Percentiles rank a stretch among this genome's conserved stretches.
These are phyloP conservation scores for Ellobium chinense DNA, from an alignment of 2,888 invertebrate genomes.

Conservation along the genomic window DNA sequence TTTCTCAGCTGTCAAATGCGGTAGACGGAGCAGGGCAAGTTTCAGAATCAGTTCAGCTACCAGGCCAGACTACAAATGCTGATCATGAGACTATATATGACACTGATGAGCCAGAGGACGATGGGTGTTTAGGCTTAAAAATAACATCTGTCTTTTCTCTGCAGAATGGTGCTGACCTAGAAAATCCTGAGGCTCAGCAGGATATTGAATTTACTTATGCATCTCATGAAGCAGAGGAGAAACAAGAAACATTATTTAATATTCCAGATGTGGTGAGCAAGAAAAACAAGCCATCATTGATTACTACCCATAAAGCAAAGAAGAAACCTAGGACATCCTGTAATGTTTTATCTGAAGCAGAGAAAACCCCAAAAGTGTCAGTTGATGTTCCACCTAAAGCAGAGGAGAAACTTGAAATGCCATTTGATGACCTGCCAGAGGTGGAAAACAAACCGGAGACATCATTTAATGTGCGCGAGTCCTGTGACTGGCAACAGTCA, in stretches of 20 bases:
- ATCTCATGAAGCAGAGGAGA: no score
- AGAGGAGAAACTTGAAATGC: background rate
- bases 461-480: background rate
- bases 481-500: constrained; percentile 24
- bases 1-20: background rate
- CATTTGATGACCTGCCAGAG: background rate
- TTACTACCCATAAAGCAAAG: no score
- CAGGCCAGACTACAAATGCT: background rate
- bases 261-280: no score
- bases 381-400: no score
- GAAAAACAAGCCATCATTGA: no score
- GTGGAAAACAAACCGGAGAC: background rate
- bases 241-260: no score
- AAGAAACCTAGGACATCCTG: no score
- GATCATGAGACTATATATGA: no score
- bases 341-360: no score
- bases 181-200: background rate
- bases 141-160: constrained; percentile 33
- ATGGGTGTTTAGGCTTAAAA: background rate
- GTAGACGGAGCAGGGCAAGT: background rate
- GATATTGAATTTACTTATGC: no score
- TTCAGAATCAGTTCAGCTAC: background rate
- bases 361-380: no score
- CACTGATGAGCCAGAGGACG: background rate
- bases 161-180: background rate